A percentile compares a stretch with the other conserved stretches of the same genome.
Evolutionary conservation across 2,888 invertebrate species (phyloP).

Genomic region (Leptarthrus brevirostris): DNA sequence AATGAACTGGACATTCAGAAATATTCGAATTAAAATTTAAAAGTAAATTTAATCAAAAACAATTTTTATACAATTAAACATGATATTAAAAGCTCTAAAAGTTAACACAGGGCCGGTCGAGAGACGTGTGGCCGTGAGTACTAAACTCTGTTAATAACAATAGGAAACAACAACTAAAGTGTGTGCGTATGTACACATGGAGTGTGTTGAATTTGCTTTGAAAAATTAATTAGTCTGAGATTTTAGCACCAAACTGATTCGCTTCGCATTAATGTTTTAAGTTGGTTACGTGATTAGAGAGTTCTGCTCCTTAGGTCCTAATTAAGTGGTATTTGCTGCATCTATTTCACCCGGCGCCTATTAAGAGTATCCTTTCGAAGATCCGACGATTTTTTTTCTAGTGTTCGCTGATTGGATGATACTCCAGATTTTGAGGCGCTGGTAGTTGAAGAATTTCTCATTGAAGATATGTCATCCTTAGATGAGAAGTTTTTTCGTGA

Average conservation of each 20-base stretch:
- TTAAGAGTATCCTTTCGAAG: constrained; percentile 49
- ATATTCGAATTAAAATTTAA: constrained; percentile 27
- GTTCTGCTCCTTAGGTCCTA: constrained; percentile 1
- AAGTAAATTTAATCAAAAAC: constrained; percentile 28
- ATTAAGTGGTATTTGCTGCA: background rate
- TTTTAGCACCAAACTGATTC: constrained; percentile 46
- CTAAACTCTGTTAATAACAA: constrained; percentile 42
- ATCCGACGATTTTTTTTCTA: constrained; percentile 50
- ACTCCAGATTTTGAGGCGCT: constrained; percentile 62
- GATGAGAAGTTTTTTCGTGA: constrained; percentile 58
- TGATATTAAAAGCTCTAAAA: constrained; percentile 38
- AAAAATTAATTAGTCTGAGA: constrained; percentile 20
- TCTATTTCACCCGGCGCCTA: constrained; percentile 50
- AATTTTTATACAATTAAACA: constrained; percentile 29
- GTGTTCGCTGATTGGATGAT: constrained; percentile 59
- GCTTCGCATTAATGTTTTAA: constrained; percentile 27
- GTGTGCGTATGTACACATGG: constrained; percentile 21
- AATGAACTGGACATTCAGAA: too few species aligned
- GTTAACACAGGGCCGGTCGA: constrained; percentile 30
- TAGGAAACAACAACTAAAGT: constrained; percentile 34
- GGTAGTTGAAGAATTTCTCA: constrained; percentile 60
- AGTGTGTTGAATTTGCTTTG: constrained; percentile 28
- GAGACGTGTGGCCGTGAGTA: constrained; percentile 14
- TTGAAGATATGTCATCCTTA: constrained; percentile 62
- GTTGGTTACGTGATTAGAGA: constrained; percentile 28